Evolutionary conservation across 1,140 invertebrate species (phyloP).

Genomic region (Campoletis sonorensis): DNA sequence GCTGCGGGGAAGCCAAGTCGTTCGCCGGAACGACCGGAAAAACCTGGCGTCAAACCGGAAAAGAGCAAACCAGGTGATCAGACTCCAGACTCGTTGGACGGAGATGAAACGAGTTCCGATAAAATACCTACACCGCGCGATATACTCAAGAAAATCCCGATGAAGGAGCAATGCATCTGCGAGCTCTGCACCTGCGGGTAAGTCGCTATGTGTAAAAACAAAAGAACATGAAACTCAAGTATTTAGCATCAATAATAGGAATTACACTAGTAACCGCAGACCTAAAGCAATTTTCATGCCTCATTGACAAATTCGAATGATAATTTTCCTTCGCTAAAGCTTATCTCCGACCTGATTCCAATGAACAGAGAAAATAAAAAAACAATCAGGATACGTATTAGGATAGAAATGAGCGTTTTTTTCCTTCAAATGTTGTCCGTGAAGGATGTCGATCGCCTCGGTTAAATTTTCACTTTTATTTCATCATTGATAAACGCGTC

Average conservation of each 20-base stretch:
- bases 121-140: conserved; percentile 54
- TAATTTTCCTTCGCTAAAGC: no score
- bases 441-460: conserved; percentile 17
- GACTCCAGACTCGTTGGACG: conserved; percentile 64
- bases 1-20: conserved; percentile 34
- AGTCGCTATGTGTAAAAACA: conserved; percentile 73
- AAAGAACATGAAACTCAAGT: not conserved
- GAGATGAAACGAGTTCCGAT: conserved; percentile 46
- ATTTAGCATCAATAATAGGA: not conserved
- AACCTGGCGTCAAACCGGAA: conserved; percentile 43
- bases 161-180: conserved; percentile 91
- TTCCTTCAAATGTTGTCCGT: not conserved
- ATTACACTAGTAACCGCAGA: no score
- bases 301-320: no score
- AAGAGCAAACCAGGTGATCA: conserved; percentile 65
- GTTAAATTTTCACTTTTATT: conserved; percentile 5
- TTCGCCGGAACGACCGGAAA: conserved; percentile 47
- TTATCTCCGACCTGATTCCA: no score
- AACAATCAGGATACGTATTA: not conserved
- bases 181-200: conserved; percentile 94
- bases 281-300: no score
- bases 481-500: conserved; percentile 18
- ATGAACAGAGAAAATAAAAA: not conserved
- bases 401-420: not conserved
- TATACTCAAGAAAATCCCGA: conserved; percentile 68